phyloP scores from a whole-genome alignment of 2,113 vertebrate species.

The Terrapene triunguis region DNA sequence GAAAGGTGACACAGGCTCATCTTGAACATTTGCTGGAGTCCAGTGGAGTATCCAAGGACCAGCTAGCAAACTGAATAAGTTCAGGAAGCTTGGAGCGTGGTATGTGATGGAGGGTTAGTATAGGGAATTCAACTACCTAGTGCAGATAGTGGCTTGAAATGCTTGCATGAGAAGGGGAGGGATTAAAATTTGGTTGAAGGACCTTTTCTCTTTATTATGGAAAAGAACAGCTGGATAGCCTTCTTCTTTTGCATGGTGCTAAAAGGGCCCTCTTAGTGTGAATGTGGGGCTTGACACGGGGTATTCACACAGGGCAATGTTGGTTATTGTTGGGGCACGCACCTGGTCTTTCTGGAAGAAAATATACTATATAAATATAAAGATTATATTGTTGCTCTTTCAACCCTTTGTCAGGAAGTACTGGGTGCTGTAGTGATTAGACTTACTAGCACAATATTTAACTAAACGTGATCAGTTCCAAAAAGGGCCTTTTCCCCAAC shows the following conservation, averaged over 20 bases:
- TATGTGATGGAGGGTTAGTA: background rate
- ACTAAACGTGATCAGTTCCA: rapidly evolving
- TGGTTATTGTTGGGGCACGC: background rate
- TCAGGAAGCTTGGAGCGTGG: background rate
- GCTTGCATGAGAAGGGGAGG: background rate
- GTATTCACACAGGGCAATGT: background rate
- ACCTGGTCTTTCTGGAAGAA: background rate
- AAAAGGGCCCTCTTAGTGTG: background rate
- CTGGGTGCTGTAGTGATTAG: background rate
- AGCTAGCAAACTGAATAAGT: background rate
- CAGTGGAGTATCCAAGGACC: background rate
- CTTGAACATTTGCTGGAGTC: background rate
- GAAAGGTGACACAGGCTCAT: background rate
- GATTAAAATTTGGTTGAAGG: background rate
- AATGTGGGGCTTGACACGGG: background rate
- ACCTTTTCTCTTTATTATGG: background rate
- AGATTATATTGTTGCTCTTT: background rate
- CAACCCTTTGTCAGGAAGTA: background rate
- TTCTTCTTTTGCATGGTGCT: background rate
- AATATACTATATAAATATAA: background rate
- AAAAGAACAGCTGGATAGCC: background rate
- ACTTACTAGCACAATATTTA: background rate
- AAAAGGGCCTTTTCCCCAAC: background rate
- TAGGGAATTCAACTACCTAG: background rate
- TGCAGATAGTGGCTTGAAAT: background rate